A percentile compares a stretch with the other conserved stretches of the same genome.
Conservation (phyloP, 2,113 vertebrate genomes). For the Panthera uncia region DNA sequence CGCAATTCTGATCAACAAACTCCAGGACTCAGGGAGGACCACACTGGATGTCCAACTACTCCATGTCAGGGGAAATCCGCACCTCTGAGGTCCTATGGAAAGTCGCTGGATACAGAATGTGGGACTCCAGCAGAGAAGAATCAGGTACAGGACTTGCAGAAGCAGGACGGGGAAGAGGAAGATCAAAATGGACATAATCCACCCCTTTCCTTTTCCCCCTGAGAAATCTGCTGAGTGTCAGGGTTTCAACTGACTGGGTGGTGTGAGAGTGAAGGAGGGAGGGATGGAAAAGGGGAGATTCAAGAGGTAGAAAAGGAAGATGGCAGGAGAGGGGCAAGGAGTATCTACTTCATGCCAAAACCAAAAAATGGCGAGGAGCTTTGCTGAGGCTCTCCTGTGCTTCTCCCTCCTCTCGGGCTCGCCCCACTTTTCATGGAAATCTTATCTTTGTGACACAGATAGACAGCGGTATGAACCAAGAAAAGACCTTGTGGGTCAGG, state of each 20-base stretch:
- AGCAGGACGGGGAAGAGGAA: not conserved
- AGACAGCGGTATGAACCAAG: not conserved
- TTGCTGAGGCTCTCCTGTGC: not conserved
- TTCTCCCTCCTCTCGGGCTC: not conserved
- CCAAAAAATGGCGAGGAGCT: not conserved
- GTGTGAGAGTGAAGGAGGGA: not conserved
- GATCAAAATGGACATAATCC: accelerated
- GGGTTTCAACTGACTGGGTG: not conserved
- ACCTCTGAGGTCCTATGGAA: not conserved
- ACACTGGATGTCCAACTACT: not conserved
- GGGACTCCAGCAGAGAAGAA: not conserved
- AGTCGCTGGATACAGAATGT: not conserved
- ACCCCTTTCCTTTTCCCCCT: not conserved
- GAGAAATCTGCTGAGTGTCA: not conserved
- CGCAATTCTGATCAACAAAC: not conserved
- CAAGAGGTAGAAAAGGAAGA: not conserved
- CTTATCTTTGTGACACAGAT: not conserved
- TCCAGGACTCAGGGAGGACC: not conserved
- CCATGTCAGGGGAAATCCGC: not conserved
- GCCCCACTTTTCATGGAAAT: not conserved
- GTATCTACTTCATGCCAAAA: not conserved
- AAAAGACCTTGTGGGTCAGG: not conserved
- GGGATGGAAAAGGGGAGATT: not conserved
- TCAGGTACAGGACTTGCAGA: not conserved
- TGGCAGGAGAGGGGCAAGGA: not conserved